A percentile compares a stretch with the other conserved stretches of the same genome.
Conservation (phyloP, 2,888 invertebrate species). For the Acanthopleura granulata region DNA sequence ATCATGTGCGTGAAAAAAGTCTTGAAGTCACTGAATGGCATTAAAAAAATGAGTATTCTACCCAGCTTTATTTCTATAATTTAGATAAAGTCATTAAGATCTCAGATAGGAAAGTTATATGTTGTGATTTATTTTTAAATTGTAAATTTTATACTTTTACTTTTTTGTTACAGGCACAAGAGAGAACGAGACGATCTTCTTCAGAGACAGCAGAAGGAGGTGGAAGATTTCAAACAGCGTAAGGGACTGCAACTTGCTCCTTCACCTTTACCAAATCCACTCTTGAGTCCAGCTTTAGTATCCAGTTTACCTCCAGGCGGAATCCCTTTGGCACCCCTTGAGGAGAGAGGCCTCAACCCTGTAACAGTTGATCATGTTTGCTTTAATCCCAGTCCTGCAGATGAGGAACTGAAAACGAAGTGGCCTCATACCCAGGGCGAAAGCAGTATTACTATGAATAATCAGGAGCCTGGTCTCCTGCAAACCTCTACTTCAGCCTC, state of each 20-base stretch:
- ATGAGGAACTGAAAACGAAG: neutral
- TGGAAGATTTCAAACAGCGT: neutral
- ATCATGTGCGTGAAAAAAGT: no score
- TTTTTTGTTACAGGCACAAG: neutral
- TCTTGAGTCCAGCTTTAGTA: neutral
- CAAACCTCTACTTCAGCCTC: neutral
- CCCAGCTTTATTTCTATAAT: no score
- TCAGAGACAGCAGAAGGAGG: neutral
- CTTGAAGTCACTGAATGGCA: no score
- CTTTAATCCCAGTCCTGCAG: neutral
- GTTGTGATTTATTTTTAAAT: no score
- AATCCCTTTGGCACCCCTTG: neutral
- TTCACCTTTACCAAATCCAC: neutral
- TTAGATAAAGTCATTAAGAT: no score
- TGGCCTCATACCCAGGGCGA: neutral
- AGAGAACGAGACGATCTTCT: constrained; percentile 2
- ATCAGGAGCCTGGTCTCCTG: neutral
- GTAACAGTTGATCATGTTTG: neutral
- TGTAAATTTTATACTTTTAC: no score
- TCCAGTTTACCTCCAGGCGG: neutral
- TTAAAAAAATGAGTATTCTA: no score
- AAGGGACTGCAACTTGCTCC: neutral
- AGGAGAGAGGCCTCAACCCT: neutral
- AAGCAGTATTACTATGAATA: neutral
- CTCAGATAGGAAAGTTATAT: no score